phyloP scores from a whole-genome alignment of 2,888 invertebrate genomes.

The Mayetiola destructor region DNA sequence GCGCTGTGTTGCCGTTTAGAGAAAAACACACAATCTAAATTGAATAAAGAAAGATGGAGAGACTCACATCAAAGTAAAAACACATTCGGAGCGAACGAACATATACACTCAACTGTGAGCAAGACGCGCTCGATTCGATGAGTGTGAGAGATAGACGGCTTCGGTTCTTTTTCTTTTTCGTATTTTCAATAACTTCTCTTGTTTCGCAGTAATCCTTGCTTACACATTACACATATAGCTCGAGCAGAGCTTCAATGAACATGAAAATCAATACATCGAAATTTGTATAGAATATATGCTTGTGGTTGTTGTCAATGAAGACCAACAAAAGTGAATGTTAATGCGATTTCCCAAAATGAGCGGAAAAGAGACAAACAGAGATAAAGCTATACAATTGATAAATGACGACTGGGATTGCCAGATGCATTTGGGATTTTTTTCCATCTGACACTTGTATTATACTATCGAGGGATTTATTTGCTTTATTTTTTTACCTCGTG shows the following conservation, averaged over 20 bases:
- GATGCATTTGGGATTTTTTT: neutral
- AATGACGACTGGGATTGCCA: no score
- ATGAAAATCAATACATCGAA: neutral
- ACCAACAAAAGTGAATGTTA: neutral
- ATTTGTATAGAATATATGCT: no score
- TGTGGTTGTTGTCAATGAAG: neutral
- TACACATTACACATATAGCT: neutral
- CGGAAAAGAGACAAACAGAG: neutral
- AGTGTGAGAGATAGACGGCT: slow-evolving; percentile 9
- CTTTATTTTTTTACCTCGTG: neutral
- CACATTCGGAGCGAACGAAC: slow-evolving; percentile 3
- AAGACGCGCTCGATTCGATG: slow-evolving; percentile 1
- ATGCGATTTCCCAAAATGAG: neutral
- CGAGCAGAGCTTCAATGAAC: no score
- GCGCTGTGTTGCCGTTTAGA: slow-evolving; percentile 7
- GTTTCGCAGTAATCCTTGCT: neutral
- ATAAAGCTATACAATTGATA: no score
- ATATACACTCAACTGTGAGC: slow-evolving; percentile 1
- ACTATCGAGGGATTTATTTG: neutral
- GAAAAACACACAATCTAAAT: neutral
- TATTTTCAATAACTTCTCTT: neutral
- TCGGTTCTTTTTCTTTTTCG: no score
- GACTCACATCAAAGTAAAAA: slow-evolving; percentile 4
- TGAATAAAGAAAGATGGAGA: slow-evolving; percentile 12
- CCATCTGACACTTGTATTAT: neutral